Percentiles rank a stretch among this genome's conserved stretches.
Conservation (phyloP, 2,888 invertebrate genomes). For the Lasioglossum zephyrum region DNA sequence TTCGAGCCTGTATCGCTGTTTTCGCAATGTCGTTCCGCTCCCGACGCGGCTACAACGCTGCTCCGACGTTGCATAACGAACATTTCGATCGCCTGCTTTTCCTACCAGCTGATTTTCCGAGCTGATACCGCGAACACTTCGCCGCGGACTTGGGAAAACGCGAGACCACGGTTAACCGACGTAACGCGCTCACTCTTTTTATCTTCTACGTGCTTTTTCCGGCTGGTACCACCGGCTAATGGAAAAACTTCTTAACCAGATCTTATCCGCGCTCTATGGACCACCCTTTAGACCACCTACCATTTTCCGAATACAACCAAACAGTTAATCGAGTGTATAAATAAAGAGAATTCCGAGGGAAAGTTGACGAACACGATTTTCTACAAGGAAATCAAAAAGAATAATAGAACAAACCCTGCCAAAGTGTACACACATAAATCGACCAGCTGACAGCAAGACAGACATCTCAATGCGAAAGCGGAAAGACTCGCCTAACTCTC, state of each 20-base stretch:
- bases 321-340: not conserved
- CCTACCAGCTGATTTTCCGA: conserved; percentile 23
- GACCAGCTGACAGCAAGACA: not conserved
- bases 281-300: not conserved
- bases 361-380: not conserved
- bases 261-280: not conserved
- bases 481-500: not conserved
- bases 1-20: conserved; percentile 51
- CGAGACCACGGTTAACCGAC: not conserved
- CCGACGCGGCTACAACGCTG: conserved; percentile 19
- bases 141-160: not conserved
- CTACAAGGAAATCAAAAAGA: not conserved
- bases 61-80: conserved; percentile 39
- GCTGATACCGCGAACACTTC: not conserved
- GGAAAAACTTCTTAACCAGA: not conserved
- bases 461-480: not conserved
- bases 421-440: not conserved
- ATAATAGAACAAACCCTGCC: not conserved
- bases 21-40: conserved; percentile 56
- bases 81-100: conserved; percentile 28
- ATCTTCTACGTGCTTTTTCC: not conserved
- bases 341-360: not conserved
- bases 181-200: not conserved
- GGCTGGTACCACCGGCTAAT: not conserved
- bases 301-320: not conserved